phyloP scores from a whole-genome alignment of 2,888 invertebrate species.

The Aelia acuminata region DNA sequence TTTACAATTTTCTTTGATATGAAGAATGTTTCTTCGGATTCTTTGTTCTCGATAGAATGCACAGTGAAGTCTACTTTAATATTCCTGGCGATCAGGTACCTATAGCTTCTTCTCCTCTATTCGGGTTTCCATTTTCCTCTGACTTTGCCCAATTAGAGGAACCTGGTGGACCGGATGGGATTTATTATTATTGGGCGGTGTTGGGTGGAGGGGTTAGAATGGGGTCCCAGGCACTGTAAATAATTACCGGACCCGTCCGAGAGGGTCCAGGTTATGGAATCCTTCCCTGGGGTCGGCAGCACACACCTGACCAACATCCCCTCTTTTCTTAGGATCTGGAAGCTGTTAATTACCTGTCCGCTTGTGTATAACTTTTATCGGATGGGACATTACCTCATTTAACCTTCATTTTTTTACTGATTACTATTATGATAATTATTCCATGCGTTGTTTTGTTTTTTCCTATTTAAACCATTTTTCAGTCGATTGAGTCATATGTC shows the following conservation, averaged over 20 bases:
- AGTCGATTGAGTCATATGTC: too few species aligned
- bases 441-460: too few species aligned
- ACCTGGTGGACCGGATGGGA: neutral
- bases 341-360: neutral
- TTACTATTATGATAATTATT: too few species aligned
- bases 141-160: conserved; percentile 3
- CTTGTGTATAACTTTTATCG: neutral
- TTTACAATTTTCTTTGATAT: too few species aligned
- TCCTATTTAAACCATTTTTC: too few species aligned
- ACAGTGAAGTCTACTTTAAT: too few species aligned
- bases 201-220: neutral
- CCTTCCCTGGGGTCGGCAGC: neutral
- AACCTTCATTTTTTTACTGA: too few species aligned
- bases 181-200: neutral
- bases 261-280: neutral
- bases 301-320: neutral
- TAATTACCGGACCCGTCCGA: neutral
- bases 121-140: neutral
- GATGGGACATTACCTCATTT: too few species aligned
- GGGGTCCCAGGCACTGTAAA: neutral
- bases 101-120: neutral
- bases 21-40: too few species aligned
- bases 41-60: too few species aligned
- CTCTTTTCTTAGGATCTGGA: neutral
- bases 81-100: neutral